Evolutionary conservation across 2,888 invertebrate genomes (phyloP), one percentile per base, ranked within the genome.

Genomic region (Clusia tigrina): DNA sequence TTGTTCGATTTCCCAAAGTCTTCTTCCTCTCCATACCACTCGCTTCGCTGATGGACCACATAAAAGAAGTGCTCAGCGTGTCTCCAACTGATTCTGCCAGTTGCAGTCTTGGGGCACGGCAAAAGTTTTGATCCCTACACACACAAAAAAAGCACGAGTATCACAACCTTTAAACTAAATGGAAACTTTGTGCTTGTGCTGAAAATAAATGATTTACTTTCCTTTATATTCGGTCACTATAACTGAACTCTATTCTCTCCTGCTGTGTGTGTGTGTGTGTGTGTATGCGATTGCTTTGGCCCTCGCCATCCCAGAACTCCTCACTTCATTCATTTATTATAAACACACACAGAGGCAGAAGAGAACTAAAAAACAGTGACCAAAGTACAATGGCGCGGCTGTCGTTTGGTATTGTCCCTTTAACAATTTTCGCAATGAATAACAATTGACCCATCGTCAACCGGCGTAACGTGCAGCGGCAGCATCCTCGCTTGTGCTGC

Each of bases 371-470:
- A n/a, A 32, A 32, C 6, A 32, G 6, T 32, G 5, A 32, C 15
- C 42, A n/a, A 42, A n/a, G n/a, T n/a, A 42, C 42, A 10, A n/a
- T 42, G n/a, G 32, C 32, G 32, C 12, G 6, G 32, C 12, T 12
- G 32, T 32, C 32, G 32, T 5, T n/a, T 17, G n/a, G 9, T 22
- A 20, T 20, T 48, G 48, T 48, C 6, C 48, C 22, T 48, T 48
- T 48, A 22, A 20, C 48, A 48, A 48, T 48, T 67, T 64, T 63
- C 64, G 64, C 62, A 61, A 65, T 65, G 62, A 67, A 64, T 64
- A 65, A 58, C 58, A 53, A 60, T 64, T 67, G 62, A 67, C 67
- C 67, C 65, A 62, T 67, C 62, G 62, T 46, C 67, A 67, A 64
- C 48, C 15, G 48, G 48, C 48, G 6, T 32, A 12, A 9, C 32